A percentile compares a stretch with the other conserved stretches of the same genome.
Conservation (phyloP, 2,888 invertebrate species). For the Quadroppia sp. region DNA sequence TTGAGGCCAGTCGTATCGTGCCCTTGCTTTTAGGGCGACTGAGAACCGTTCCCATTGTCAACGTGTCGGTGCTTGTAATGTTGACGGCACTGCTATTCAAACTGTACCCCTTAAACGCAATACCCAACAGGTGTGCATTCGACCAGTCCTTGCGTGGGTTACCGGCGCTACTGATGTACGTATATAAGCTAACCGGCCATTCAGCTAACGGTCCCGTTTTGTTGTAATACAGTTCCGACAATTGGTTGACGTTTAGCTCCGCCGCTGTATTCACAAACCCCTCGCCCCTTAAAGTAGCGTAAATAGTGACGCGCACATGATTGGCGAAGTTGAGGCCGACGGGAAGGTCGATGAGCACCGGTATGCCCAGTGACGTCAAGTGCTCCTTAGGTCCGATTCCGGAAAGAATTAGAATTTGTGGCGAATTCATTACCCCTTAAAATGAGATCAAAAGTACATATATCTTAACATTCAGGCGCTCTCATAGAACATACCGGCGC, state of each 20-base stretch:
- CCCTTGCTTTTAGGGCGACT: conserved; percentile 5
- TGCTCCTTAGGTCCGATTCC: conserved; percentile 34
- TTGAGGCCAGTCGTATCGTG: not conserved
- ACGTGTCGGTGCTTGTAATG: not conserved
- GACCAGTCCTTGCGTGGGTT: conserved; percentile 34
- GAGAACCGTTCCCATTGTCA: not conserved
- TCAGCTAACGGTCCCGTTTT: not conserved
- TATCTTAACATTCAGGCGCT: too few species aligned
- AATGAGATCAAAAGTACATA: not conserved
- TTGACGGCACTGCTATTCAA: not conserved
- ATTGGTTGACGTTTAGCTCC: conserved; percentile 12
- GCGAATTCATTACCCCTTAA: not conserved
- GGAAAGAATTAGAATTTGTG: conserved; percentile 36
- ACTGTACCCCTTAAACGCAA: not conserved
- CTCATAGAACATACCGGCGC: conserved; percentile 16
- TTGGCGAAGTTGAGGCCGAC: conserved; percentile 14
- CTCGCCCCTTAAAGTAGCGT: not conserved
- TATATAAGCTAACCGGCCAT: not conserved
- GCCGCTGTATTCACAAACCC: not conserved
- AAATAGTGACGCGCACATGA: not conserved
- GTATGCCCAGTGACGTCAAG: not conserved
- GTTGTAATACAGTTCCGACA: not conserved
- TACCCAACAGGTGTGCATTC: not conserved
- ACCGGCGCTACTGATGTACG: conserved; percentile 19
- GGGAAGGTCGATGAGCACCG: conserved; percentile 25